Conservation (phyloP, 2,888 invertebrate species). For the Eucera pruinosa region DNA sequence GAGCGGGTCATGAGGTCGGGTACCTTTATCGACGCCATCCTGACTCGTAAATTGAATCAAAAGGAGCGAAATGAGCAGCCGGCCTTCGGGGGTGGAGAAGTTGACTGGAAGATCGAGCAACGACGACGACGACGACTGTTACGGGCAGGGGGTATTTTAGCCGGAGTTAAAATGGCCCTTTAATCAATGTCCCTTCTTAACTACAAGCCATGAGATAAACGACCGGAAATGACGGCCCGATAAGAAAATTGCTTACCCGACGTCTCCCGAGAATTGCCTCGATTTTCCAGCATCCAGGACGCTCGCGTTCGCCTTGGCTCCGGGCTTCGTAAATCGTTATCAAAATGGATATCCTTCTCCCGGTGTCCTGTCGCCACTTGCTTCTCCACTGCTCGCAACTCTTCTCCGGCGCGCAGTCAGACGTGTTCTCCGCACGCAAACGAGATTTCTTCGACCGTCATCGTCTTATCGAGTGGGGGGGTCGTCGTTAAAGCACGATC, state of each 20-base stretch:
- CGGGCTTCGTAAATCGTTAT: conserved; percentile 66
- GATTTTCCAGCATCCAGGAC: conserved; percentile 67
- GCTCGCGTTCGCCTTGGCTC: conserved; percentile 46
- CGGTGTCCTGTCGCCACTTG: conserved; percentile 38
- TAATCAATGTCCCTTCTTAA: conserved; percentile 81
- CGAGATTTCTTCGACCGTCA: conserved; percentile 12
- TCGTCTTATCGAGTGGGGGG: not conserved
- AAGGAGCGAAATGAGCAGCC: conserved; percentile 78
- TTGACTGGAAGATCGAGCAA: conserved; percentile 23
- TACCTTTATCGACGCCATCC: conserved; percentile 75
- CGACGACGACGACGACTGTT: conserved; percentile 29
- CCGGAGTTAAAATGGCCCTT: conserved; percentile 80
- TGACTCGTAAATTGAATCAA: conserved; percentile 82
- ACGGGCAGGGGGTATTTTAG: conserved; percentile 69
- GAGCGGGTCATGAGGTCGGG: conserved; percentile 59
- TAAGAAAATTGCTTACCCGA: conserved; percentile 82
- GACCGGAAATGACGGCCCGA: conserved; percentile 82
- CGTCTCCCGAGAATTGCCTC: conserved; percentile 74
- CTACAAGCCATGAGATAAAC: conserved; percentile 81
- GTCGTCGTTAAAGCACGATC: not conserved
- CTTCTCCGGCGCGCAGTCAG: not conserved
- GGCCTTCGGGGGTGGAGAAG: conserved; percentile 17
- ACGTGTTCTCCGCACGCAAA: conserved; percentile 32
- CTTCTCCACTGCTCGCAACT: conserved; percentile 18
- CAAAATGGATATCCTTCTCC: conserved; percentile 68